These are phyloP conservation scores for Triplophysa dalaica DNA, from an alignment of 2,113 vertebrate species.

Conservation along the genomic window DNA sequence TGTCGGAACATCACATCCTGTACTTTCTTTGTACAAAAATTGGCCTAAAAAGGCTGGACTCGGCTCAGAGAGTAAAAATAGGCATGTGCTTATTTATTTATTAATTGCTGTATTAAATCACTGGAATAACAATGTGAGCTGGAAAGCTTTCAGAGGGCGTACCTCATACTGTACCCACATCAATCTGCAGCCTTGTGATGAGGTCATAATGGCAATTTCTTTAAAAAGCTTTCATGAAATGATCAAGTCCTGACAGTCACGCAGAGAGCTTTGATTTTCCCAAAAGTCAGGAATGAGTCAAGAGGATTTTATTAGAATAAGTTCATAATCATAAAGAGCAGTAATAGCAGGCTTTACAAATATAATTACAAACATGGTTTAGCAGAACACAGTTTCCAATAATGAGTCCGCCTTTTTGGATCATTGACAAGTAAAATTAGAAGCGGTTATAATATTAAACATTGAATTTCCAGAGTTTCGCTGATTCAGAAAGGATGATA, in stretches of 20 bases:
- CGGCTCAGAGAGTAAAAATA: conserved; percentile 12
- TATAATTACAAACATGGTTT: conserved; percentile 33
- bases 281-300: conserved; percentile 20
- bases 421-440: conserved; percentile 35
- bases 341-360: conserved; percentile 24
- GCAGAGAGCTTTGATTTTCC: background rate
- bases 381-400: conserved; percentile 7
- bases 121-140: conserved; percentile 15
- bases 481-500: conserved; percentile 18
- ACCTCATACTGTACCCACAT: background rate
- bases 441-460: background rate
- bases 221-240: background rate
- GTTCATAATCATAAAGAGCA: conserved; percentile 5
- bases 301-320: conserved; percentile 21
- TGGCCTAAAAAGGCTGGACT: conserved; percentile 16
- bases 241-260: conserved; percentile 1
- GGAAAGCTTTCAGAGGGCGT: background rate
- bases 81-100: conserved; percentile 17
- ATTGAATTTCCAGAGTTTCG: background rate
- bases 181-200: background rate
- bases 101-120: background rate
- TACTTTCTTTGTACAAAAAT: background rate
- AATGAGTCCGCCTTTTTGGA: conserved; percentile 5
- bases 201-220: background rate
- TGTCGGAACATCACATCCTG: background rate